Base-by-base conservation (phyloP, 2,888 invertebrate species). In the Pediacus dermestoides region DNA sequence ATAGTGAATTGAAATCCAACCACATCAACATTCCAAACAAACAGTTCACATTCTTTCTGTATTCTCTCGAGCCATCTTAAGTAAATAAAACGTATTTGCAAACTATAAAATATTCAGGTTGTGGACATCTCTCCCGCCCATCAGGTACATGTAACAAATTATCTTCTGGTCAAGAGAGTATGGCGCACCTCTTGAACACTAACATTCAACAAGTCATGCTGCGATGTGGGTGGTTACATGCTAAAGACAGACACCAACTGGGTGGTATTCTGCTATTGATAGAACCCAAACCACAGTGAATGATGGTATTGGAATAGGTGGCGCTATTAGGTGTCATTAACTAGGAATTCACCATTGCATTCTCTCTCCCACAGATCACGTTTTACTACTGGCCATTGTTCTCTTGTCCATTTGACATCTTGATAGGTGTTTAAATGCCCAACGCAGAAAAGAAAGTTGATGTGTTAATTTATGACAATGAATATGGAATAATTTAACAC, bases 311-410 rank as follows among this genome's bases (percentile, higher is more conserved):
- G 6, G n/a, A 18, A 18, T 7, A 18, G 21, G 21, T 18, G 21
- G 21, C 21, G 21, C 21, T 18, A 18, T 18, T 18, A 18, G 21
- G 21, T n/a, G 21, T 18, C 21, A 18, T 18, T 18, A 18, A 7
- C n/a, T 18, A 6, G 21, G n/a, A 6, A 18, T 18, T 18, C 21
- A 18, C n/a, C 6, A 18, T 18, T 18, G n/a, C n/a, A 18, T 18
- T 18, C 21, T 18, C 21, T 21, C 32, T 16, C 27, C 27, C 26
- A 38, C 27, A 12, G 31, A 27, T 33, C 27, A 38, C 13, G 10
- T 18, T 38, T 33, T 27, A 26, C 38, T 38, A 38, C 33, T 16
- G 28, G 21, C 38, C 33, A 31, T 38, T 38, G 38, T 38, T 38
- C 38, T 38, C 14, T 18, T 18, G 21, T 18, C 9, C 9, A 16